Base-by-base conservation (phyloP, 2,797 vertebrate genomes). In the Aphelocoma californica region DNA sequence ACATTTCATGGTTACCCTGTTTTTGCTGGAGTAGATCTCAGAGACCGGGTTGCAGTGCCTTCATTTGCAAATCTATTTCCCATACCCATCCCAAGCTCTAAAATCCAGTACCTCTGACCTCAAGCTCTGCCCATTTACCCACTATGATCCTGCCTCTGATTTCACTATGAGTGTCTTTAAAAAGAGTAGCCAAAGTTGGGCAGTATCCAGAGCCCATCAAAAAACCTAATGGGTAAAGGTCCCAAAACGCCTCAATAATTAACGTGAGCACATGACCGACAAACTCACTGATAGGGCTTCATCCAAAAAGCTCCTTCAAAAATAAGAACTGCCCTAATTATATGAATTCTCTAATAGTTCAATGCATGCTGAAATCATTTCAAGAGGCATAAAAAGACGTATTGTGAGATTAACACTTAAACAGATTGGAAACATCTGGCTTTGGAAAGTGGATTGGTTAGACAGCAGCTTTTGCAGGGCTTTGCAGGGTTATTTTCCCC, bases 401-500 rank as follows among this genome's bases (percentile, higher is more conserved):
- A 93, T 83, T 3, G 7, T 79, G 94, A 95, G 91, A 97, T 96
- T 96, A 97, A 96, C 91, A 78, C 82, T 93, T 90, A 75, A 86
- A 82, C 84, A 92, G 95, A 96, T 92, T 90, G 86, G 72, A 83
- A 94, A 95, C 96, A 93, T 88, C 81, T 92, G 94, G 91, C 83
- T 89, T 86, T 77, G 74, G 90, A 74, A 93, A 97, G 94, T 34
- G 75, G 88, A 87, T 90, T 93, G 88, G 90, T 84, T 82, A 83
- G 80, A 66, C 67, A 77, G 85, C 40, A 93, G 93, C 88, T 95
- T 96, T 91, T 83, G 34, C 94, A 89, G 69, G 79, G 94, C 79
- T 96, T 85, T 92, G 93, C 67, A 58, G 84, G 80, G 90, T 96
- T 96, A 95, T 95, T 95, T 96, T 20, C 79, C 93, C 94, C 94